Base-by-base conservation (phyloP, 2,888 invertebrate genomes). In the Selenia dentaria region DNA sequence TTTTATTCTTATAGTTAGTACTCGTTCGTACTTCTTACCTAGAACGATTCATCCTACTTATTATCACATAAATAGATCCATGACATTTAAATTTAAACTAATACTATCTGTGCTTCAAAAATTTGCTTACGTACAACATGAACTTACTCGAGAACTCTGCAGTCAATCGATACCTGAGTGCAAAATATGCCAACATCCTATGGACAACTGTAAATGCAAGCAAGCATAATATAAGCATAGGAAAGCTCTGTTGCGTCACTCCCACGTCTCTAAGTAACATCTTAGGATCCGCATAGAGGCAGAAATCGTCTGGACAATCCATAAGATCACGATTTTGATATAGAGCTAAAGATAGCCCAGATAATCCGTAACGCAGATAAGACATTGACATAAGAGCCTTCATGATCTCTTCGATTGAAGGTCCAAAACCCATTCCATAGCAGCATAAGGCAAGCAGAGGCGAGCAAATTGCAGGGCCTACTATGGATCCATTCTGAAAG, bases 321-420 rank as follows among this genome's bases (percentile, higher is more conserved):
- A 96, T 82, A 0, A 81, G 70, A 0, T 80, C 83, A 3, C 95
- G 78, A 42, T 93, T 87, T 45, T 92, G 80, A 50, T 94, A 94
- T 45, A 95, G 88, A 0, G 95, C 79, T 1, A 91, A 62, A 0
- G 72, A 86, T 60, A 83, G 92, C 32, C 94, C 95, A 4, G 94
- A 92, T 40, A 95, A 87, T 0, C 94, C 93, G 67, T 93, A 95
- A 36, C 95, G 92, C 10, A 95, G 85, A 70, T 93, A 96, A 0
- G 93, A 93, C 1, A 83, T 65, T 0, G 89, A 82, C 92, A 93
- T 93, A 0, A 93, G 62, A 0, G 84, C 67, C 51, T 73, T 80
- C 93, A 93, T 93, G 11, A 76, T 58, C 0, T 83, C 71, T 70
- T 92, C 92, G 16, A 93, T 92, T 47, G 63, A 67, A 1, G 83